phyloP scores from a whole-genome alignment of 2,113 vertebrate genomes.

The Entelurus aequoreus region DNA sequence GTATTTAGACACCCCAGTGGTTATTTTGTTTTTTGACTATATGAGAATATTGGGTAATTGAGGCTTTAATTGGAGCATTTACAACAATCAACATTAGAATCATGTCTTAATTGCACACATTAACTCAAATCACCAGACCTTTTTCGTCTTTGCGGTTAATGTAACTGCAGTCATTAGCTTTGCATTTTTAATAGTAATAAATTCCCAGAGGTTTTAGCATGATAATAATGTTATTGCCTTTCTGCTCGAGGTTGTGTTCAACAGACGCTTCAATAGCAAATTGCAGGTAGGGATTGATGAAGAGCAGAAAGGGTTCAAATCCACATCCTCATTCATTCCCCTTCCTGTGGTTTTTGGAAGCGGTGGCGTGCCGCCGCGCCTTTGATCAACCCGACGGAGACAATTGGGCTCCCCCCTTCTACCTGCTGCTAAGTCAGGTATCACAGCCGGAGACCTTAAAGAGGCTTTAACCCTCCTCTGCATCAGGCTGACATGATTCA shows the following conservation, averaged over 20 bases:
- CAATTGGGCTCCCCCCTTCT: constrained; percentile 59
- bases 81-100: constrained; percentile 25
- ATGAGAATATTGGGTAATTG: too few relatives aligned
- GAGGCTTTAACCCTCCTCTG: constrained; percentile 70
- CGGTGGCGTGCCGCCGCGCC: constrained; percentile 29
- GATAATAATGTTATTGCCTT: constrained; percentile 39
- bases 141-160: constrained; percentile 44
- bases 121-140: constrained; percentile 37
- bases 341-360: constrained; percentile 34
- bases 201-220: constrained; percentile 46
- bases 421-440: constrained; percentile 71
- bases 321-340: constrained; percentile 49
- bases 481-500: constrained; percentile 67
- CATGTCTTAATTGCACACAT: constrained; percentile 41
- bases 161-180: constrained; percentile 54
- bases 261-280: constrained; percentile 51
- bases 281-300: constrained; percentile 55
- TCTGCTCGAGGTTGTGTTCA: constrained; percentile 42
- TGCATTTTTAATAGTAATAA: constrained; percentile 47
- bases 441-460: constrained; percentile 71
- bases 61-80: too few relatives aligned
- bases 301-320: constrained; percentile 38
- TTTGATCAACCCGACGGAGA: constrained; percentile 67
- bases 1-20: too few relatives aligned
- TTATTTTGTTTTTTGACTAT: too few relatives aligned